phyloP scores from a whole-genome alignment of 2,113 vertebrate species.

The Amia ocellicauda region DNA sequence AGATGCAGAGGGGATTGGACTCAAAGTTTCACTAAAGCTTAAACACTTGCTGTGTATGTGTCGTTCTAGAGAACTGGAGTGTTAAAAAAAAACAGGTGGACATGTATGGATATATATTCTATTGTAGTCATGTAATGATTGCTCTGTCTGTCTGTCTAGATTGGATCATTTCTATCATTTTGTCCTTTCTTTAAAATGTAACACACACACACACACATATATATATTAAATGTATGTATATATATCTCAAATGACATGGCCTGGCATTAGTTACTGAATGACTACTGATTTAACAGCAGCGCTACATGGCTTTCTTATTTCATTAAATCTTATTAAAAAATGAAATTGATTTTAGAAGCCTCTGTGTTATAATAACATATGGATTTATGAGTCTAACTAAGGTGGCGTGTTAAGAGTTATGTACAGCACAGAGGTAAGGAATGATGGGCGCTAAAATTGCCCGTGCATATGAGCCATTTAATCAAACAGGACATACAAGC shows the following conservation, averaged over 20 bases:
- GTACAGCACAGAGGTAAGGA: neutral
- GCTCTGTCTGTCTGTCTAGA: too few relatives aligned
- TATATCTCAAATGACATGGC: neutral
- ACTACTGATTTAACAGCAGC: neutral
- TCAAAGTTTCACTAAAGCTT: too few relatives aligned
- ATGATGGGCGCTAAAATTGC: neutral
- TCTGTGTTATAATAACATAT: constrained; percentile 4
- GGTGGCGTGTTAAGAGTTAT: neutral
- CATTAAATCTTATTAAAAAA: neutral
- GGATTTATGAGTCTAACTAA: constrained; percentile 2
- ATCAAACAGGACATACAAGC: neutral
- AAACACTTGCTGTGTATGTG: too few relatives aligned
- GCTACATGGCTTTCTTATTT: neutral
- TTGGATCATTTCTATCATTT: too few relatives aligned
- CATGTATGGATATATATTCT: too few relatives aligned
- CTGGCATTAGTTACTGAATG: constrained; percentile 1
- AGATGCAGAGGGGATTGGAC: too few relatives aligned
- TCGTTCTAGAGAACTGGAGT: too few relatives aligned
- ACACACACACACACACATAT: too few relatives aligned
- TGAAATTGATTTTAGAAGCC: constrained; percentile 4
- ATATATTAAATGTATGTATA: too few relatives aligned
- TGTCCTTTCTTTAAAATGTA: too few relatives aligned
- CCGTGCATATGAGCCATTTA: neutral
- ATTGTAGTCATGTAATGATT: too few relatives aligned
- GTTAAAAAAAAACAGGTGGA: too few relatives aligned